Evolutionary conservation across 2,888 invertebrate genomes (phyloP).

Genomic region (Gortyna flavago): DNA sequence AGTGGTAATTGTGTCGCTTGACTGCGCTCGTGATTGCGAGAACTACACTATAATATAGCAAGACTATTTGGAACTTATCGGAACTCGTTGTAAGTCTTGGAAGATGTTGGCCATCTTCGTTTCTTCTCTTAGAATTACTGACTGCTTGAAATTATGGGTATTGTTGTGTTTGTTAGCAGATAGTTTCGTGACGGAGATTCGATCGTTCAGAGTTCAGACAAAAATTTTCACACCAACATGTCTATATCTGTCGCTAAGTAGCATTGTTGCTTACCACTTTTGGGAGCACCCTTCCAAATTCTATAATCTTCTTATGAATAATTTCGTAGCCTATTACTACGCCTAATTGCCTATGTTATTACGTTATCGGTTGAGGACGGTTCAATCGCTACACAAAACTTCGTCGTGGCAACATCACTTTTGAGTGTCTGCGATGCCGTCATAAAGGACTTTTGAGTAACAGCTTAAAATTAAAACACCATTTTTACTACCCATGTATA

Average conservation of each 20-base stretch:
- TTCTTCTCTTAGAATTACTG: not conserved
- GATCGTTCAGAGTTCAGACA: not conserved
- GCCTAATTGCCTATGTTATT: not conserved
- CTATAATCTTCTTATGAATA: not conserved
- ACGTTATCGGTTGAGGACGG: not conserved
- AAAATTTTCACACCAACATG: not conserved
- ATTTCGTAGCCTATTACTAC: not conserved
- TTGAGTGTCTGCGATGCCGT: not conserved
- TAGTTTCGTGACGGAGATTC: not conserved
- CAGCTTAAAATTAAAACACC: too few relatives aligned
- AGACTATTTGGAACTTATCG: constrained; percentile 41
- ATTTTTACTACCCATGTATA: not conserved
- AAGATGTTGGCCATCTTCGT: constrained; percentile 5
- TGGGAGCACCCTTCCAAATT: not conserved
- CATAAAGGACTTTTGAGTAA: too few relatives aligned
- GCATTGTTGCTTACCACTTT: not conserved
- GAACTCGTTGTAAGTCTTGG: constrained; percentile 11
- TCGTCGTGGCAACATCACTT: not conserved
- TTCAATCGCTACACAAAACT: not conserved
- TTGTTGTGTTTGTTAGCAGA: not conserved
- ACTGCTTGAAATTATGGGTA: not conserved
- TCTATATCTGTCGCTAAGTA: not conserved
- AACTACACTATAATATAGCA: constrained; percentile 34
- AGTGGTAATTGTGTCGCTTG: constrained; percentile 57
- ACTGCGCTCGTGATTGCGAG: constrained; percentile 45